Evolutionary conservation across 2,797 vertebrate species (phyloP), one percentile per base, ranked within the genome.

Genomic region (Mastacembelus armatus): DNA sequence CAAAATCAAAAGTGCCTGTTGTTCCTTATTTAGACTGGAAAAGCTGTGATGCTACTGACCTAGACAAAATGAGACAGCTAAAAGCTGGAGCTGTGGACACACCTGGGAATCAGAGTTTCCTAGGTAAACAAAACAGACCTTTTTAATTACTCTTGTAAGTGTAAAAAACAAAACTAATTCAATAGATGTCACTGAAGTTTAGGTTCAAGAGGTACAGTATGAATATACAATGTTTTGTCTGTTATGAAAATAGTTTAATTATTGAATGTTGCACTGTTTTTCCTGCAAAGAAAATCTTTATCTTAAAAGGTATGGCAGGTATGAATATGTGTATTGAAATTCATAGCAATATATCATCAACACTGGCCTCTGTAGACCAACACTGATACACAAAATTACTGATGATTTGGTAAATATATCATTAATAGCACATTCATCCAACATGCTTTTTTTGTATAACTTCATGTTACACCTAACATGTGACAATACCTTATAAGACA

Each of bases 61-160:
- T 43, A 18, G 35, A 51, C 27, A 9, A 30, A 26, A 7, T 59
- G 36, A 73, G 12, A 70, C 52, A 14, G 43, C 33, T 36, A 29
- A 48, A n/a, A 43, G 45, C 27, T 47, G 16, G 26, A 45, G 30
- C 42, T 29, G 10, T n/a, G 30, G 58, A 39, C 18, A 16, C 72
- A 56, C 58, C 22, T 54, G 21, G 43, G 71, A 80, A 29, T 67
- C 22, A 33, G 59, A 44, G 40, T 60, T 18, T 38, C 42, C n/a
- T 0, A 8, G 27, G 58, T 59, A 62, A 71, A 61, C n/a, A 29
- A 10, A n/a, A n/a, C n/a, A n/a, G n/a, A n/a, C n/a, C n/a, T n/a
- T n/a, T n/a, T n/a, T n/a, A n/a, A n/a, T n/a, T n/a, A n/a, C n/a
- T n/a, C n/a, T n/a, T n/a, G n/a, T 30, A 58, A 54, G 61, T 60